phyloP scores from a whole-genome alignment of 2,888 invertebrate species.

The Lottia gigantea region DNA sequence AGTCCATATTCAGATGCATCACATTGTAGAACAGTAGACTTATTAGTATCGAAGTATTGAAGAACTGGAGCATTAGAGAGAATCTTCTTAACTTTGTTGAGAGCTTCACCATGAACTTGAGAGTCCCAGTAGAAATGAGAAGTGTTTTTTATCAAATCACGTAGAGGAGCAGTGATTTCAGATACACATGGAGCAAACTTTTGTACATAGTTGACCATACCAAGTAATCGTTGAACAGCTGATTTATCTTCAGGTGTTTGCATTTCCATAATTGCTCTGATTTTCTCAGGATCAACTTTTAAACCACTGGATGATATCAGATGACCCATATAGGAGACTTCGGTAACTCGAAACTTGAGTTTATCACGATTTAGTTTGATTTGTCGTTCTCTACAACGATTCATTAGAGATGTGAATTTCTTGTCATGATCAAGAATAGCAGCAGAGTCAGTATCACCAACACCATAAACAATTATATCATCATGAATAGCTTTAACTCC shows the following conservation, averaged over 20 bases:
- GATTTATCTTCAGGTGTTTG: slow-evolving; percentile 26
- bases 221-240: slow-evolving; percentile 25
- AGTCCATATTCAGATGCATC: slow-evolving; percentile 8
- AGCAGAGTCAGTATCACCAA: slow-evolving; percentile 25
- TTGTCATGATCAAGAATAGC: slow-evolving; percentile 27
- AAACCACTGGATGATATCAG: slow-evolving; percentile 24
- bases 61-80: slow-evolving; percentile 27
- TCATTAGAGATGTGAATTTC: slow-evolving; percentile 20
- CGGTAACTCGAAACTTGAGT: slow-evolving; percentile 16
- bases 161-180: slow-evolving; percentile 26
- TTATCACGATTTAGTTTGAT: slow-evolving; percentile 28
- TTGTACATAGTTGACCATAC: slow-evolving; percentile 30
- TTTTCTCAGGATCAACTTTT: slow-evolving; percentile 28
- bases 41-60: slow-evolving; percentile 29
- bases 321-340: slow-evolving; percentile 30
- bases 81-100: slow-evolving; percentile 19
- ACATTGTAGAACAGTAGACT: too few relatives aligned
- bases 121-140: slow-evolving; percentile 20
- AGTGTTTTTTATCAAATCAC: slow-evolving; percentile 21
- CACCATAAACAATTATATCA: slow-evolving; percentile 29
- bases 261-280: slow-evolving; percentile 28
- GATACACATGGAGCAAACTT: too few relatives aligned
- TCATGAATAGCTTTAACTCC: slow-evolving; percentile 26
- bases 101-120: slow-evolving; percentile 23
- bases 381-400: slow-evolving; percentile 23